Evolutionary conservation across 2,888 invertebrate species (phyloP), one percentile per base, ranked within the genome.

Genomic region (Plemyria rubiginata): DNA sequence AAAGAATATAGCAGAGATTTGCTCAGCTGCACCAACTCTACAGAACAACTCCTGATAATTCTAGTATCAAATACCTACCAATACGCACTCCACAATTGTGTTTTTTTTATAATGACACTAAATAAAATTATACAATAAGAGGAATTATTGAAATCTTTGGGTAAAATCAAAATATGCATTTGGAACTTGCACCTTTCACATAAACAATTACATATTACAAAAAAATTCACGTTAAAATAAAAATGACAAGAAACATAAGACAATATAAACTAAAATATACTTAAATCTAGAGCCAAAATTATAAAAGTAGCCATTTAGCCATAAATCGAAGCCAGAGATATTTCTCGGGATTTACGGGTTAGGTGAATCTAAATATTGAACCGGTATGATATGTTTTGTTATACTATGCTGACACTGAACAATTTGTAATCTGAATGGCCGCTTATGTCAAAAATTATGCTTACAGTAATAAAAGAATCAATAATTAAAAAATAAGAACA

Each of bases 1-100:
- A 82, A 84, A 88, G 91, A 91, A 92, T 90, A 90, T 87, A 87
- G 86, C 90, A 91, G 90, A 92, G 90, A 88, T 88, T 90, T 91
- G 90, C 92, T 90, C 91, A 87, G 90, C 89, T 92, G 92, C 91
- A 90, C 91, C 90, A 90, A 90, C 86, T 88, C 88, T 89, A 91
- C 87, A 75, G 87, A 89, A 87, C 85, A 85, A 84, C 83, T 84
- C 79, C 82, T 84, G 84, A 85, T 87, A 86, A 82, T 79, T 79
- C 88, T 88, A 89, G 81, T 86, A 88, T 89, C 85, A 86, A 54
- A 86, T 87, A 91, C 90, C 90, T 87, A 91, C 90, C 90, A 87
- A 90, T 87, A 88, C 90, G 86, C 88, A 90, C 90, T 88, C 89
- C 89, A 90, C 90, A 85, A 88, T 89, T 89, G 90, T 90, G 88